Conservation (phyloP, 1,140 invertebrate genomes). For the Yoshiicerus persimilis region DNA sequence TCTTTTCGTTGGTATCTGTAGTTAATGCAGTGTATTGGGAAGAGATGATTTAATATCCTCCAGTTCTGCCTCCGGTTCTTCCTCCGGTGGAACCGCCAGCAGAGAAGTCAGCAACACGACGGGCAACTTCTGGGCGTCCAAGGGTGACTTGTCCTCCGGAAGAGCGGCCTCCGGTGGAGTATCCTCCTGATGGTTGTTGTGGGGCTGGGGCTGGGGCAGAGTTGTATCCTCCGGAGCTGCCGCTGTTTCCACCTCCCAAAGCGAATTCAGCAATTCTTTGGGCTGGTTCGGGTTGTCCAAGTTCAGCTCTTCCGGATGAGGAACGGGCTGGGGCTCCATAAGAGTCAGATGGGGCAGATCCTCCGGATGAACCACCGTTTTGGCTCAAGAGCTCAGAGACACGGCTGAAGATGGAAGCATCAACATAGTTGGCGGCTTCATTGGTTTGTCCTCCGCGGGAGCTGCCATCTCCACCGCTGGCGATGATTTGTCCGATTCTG, state of each 20-base stretch:
- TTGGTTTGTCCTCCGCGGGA: conserved; percentile 12
- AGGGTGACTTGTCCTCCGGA: not conserved
- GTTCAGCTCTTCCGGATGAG: not conserved
- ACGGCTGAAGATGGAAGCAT: conserved; percentile 23
- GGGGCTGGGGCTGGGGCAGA: not conserved
- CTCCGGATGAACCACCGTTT: conserved; percentile 5
- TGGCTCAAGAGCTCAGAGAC: not conserved
- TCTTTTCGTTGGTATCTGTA: not conserved
- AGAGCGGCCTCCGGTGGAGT: not conserved
- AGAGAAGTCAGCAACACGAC: not conserved
- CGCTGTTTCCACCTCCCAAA: not conserved
- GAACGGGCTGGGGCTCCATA: conserved; percentile 25
- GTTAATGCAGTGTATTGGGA: no score
- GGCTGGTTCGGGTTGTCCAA: conserved; percentile 32
- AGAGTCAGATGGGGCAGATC: not conserved
- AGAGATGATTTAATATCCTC: not conserved
- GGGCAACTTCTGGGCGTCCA: not conserved
- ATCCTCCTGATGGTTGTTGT: not conserved
- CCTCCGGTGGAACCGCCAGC: not conserved
- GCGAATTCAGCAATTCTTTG: conserved; percentile 34
- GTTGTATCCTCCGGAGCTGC: not conserved
- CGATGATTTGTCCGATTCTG: conserved; percentile 23
- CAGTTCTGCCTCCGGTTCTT: not conserved
- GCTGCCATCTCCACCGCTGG: not conserved
- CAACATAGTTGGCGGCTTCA: conserved; percentile 13